Evolutionary conservation across 2,797 vertebrate species (phyloP).

Genomic region (Sebastes diaconus): DNA sequence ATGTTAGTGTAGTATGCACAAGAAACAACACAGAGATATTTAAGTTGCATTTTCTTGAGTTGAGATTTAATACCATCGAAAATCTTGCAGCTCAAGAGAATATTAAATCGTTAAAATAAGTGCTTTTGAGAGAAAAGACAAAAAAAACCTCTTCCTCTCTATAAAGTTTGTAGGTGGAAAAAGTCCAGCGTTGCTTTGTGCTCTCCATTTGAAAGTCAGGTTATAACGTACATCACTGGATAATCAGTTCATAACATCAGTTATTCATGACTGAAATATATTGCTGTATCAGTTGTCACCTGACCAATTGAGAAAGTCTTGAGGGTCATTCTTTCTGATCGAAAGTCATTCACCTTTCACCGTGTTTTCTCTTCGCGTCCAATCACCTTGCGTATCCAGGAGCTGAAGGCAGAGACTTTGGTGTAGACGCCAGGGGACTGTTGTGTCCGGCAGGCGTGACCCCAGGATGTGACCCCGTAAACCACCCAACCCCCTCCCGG

Average conservation of each 20-base stretch:
- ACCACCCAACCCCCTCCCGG: conserved; percentile 90
- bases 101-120: conserved; percentile 56
- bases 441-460: conserved; percentile 91
- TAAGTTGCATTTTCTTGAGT: neutral
- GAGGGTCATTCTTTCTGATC: neutral
- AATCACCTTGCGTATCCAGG: conserved; percentile 92
- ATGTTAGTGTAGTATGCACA: neutral
- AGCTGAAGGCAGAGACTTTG: conserved; percentile 92
- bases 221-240: neutral
- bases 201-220: conserved; percentile 6
- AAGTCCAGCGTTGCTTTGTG: conserved; percentile 5
- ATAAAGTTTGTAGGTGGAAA: neutral
- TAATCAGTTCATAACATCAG: conserved; percentile 7
- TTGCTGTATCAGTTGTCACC: neutral
- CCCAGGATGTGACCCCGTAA: conserved; percentile 98
- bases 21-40: conserved; percentile 1
- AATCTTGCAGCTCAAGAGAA: neutral
- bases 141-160: neutral
- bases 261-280: neutral
- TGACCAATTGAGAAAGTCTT: conserved; percentile 5
- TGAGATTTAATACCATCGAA: conserved; percentile 7
- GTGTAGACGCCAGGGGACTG: conserved; percentile 96
- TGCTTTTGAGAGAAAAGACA: conserved; percentile 43
- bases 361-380: conserved; percentile 56
- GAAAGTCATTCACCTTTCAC: neutral